Conservation (phyloP, 2,797 vertebrate genomes). For the Melanotaenia boesemani region DNA sequence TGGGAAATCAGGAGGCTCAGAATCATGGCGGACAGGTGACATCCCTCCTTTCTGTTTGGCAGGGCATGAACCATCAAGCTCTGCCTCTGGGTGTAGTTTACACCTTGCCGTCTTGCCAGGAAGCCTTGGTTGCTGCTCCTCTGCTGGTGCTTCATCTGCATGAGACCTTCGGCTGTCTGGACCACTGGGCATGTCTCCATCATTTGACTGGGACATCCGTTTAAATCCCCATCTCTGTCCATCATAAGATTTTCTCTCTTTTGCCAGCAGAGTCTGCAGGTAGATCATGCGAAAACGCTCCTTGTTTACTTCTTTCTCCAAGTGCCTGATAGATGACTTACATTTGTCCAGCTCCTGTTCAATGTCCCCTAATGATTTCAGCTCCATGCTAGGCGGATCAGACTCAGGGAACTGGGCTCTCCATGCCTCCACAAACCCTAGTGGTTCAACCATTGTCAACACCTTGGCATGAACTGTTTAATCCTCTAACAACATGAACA, state of each 20-base stretch:
- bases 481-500: constrained; percentile 26
- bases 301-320: constrained; percentile 98
- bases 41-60: constrained; percentile 79
- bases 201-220: constrained; percentile 74
- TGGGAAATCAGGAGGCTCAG: constrained; percentile 76
- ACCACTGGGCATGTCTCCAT: constrained; percentile 51
- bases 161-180: constrained; percentile 44
- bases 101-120: constrained; percentile 75
- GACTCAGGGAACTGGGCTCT: constrained; percentile 96
- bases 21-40: constrained; percentile 76
- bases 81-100: constrained; percentile 78
- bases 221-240: constrained; percentile 95
- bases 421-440: constrained; percentile 98
- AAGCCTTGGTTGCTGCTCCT: constrained; percentile 46
- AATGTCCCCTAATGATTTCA: constrained; percentile 91
- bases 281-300: constrained; percentile 99
- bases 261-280: constrained; percentile 97
- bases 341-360: constrained; percentile 97
- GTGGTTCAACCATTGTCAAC: constrained; percentile 91
- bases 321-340: constrained; percentile 90
- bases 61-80: constrained; percentile 79
- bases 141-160: constrained; percentile 38
- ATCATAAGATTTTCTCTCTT: constrained; percentile 96
- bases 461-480: constrained; percentile 41
- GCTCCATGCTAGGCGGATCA: constrained; percentile 95